Conservation (phyloP, 2,888 invertebrate genomes). For the Pasiphila rectangulata region DNA sequence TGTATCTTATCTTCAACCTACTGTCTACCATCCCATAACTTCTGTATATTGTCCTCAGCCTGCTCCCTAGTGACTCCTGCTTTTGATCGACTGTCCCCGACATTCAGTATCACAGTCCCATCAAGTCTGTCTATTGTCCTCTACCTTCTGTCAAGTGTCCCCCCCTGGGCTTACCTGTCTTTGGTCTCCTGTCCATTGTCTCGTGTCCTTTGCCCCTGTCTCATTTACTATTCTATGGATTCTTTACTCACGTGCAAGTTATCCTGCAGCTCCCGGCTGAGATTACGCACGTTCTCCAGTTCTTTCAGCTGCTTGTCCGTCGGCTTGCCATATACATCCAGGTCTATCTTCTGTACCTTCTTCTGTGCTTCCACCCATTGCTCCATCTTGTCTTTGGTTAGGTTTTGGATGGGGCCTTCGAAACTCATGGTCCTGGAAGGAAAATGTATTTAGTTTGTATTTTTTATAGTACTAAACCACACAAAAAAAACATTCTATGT, state of each 20-base stretch:
- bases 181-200: not conserved
- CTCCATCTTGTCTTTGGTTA: conserved; percentile 55
- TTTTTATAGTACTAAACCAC: not conserved
- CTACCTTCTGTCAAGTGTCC: too few species aligned
- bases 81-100: too few species aligned
- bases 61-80: too few species aligned
- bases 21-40: too few species aligned
- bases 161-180: too few species aligned
- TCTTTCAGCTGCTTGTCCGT: conserved; percentile 58
- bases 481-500: not conserved
- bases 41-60: too few species aligned
- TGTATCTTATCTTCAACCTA: too few species aligned
- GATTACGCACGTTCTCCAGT: conserved; percentile 61
- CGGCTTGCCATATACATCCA: conserved; percentile 68
- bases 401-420: conserved; percentile 42
- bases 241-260: conserved; percentile 54
- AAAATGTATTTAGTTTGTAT: not conserved
- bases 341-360: conserved; percentile 49
- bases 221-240: not conserved
- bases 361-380: conserved; percentile 57
- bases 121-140: too few species aligned
- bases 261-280: conserved; percentile 68
- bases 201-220: not conserved
- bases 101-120: too few species aligned
- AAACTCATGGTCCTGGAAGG: conserved; percentile 51